Base-by-base conservation (phyloP, 2,113 vertebrate genomes). In the Labrus mixtus region DNA sequence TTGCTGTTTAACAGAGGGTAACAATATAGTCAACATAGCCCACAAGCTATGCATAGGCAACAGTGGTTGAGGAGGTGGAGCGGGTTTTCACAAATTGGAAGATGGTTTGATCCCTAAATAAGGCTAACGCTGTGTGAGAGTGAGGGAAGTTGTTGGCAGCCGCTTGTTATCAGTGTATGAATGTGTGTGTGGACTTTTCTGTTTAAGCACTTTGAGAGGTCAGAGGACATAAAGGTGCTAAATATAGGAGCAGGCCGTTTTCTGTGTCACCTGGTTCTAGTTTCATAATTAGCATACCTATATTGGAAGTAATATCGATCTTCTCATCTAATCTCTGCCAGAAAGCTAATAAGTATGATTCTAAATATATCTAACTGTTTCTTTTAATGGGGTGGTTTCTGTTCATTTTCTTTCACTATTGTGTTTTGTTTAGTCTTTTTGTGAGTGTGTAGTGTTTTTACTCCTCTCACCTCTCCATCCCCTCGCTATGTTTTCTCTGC, bases 401-500 rank as follows among this genome's bases (percentile, higher is more conserved):
- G 50, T 75, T 73, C 4, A 33, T 6, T 33, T 50, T 33, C 39
- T 43, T 58, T 61, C 54, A 36, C 39, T 2, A 11, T 23, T n/a
- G 16, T 37, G 43, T 66, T 36, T 51, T 63, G 36, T 51, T 53
- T 59, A 23, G 46, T 51, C 29, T 48, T 63, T 20, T 17, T 56
- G 29, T 8, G 12, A 16, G 64, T 59, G 33, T 77, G 33, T 54
- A 62, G 37, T 87, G 63, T 68, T 60, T 81, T 57, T 73, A 45
- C 37, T 73, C 41, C 20, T 63, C 50, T 79, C 78, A 67, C 55
- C 50, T 67, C 50, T 58, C 71, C 55, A 29, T 65, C 50, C 22
- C 37, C 55, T 69, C 29, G 11, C 60, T 85, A 62, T 48, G 66
- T 83, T 87, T 82, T 78, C 78, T 68, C 84, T 80, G 61, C 56